These are phyloP conservation scores for Sialis lutaria DNA, from an alignment of 2,888 invertebrate genomes.

Conservation along the genomic window DNA sequence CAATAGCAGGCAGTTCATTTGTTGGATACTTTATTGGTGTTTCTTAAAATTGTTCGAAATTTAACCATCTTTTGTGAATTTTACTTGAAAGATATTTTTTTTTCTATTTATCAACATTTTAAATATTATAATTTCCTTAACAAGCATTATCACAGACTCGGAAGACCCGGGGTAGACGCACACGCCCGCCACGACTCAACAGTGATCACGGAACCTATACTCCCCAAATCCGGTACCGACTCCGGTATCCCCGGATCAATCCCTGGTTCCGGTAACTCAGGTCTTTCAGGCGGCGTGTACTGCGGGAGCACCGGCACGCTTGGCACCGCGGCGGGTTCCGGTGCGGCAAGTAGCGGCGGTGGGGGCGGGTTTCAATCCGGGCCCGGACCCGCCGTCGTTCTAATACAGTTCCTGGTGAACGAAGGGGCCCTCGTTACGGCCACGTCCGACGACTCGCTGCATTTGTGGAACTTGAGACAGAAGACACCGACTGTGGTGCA, in stretches of 20 bases:
- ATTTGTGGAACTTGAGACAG: conserved; percentile 95
- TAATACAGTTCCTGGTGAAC: conserved; percentile 88
- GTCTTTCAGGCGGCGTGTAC: too few species aligned
- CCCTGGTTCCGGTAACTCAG: too few species aligned
- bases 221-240: too few species aligned
- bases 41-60: too few species aligned
- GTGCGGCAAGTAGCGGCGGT: conserved; percentile 18
- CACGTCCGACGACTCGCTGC: conserved; percentile 89
- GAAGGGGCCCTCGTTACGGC: conserved; percentile 93
- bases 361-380: conserved; percentile 6
- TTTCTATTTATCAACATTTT: not conserved
- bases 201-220: conserved; percentile 10
- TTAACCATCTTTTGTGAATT: too few species aligned
- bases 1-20: too few species aligned
- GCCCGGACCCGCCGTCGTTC: conserved; percentile 48
- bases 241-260: too few species aligned
- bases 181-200: conserved; percentile 69
- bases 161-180: conserved; percentile 92
- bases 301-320: not conserved
- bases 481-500: conserved; percentile 89
- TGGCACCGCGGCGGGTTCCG: conserved; percentile 3
- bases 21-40: too few species aligned
- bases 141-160: conserved; percentile 47
- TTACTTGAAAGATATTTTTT: not conserved
- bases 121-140: conserved; percentile 20